Evolutionary conservation across 2,888 invertebrate species (phyloP), one percentile per base, ranked within the genome.

Genomic region (Augochlorella aurata): DNA sequence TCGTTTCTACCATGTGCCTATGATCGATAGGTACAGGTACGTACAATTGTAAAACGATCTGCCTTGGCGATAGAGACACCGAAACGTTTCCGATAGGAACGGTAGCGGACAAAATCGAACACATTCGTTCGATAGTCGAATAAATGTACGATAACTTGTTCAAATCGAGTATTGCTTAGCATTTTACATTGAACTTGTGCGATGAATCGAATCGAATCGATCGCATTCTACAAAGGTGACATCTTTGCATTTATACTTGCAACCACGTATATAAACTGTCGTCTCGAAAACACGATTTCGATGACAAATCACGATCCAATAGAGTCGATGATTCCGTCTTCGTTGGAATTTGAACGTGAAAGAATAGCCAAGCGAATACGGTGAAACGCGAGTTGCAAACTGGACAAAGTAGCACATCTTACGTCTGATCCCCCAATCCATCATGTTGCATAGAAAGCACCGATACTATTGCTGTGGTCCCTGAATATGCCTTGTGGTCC

Each of bases 361-460:
- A 3, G 14, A 14, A 49, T 49, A 49, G 14, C 14, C 49, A 14
- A 49, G 49, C 14, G 14, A 49, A 49, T 14, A 16, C 47, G 12
- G 1, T 12, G 47, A 47, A 47, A 0, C 47, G 47, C 47, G 47
- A 10, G 0, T 12, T 9, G 47, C 12, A 3, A 38, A 47, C 12
- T 24, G 38, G 18, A 18, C 3, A 63, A 63, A 38, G 7, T 44
- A 65, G n/a, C n/a, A 65, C 38, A 12, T 69, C 96, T 95, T 95
- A 96, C 96, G 95, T 95, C 96, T 95, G 90, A 96, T 95, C 88
- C 96, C 96, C 96, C 96, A 96, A 94, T 96, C 96, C 96, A 96
- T 96, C 96, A 96, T 96, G 91, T 94, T 95, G 91, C 82, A 21
- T 50, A 45, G 63, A 71, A 49, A 61, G 65, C 44, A 47, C 65